A percentile compares a stretch with the other conserved stretches of the same genome.
Conservation (phyloP, 2,888 invertebrate genomes). For the Hyles lineata region DNA sequence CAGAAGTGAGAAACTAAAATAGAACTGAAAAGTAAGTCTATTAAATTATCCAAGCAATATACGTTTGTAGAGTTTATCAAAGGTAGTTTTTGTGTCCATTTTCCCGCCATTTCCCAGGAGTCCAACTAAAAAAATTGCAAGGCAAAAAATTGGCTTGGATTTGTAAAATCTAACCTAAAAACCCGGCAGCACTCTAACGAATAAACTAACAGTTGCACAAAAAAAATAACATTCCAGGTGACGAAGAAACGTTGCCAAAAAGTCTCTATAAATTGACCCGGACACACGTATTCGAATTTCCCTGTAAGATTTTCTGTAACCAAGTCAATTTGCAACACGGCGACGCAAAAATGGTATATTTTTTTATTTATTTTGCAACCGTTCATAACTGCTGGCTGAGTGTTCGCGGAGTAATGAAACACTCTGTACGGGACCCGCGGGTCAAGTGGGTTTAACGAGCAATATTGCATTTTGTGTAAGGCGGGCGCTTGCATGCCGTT, state of each 20-base stretch:
- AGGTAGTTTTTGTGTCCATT: background rate
- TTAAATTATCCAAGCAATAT: background rate
- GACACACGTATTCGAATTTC: constrained; percentile 14
- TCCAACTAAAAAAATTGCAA: background rate
- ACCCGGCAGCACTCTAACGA: constrained; percentile 5
- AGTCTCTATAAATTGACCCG: constrained; percentile 1
- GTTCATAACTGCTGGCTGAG: constrained; percentile 18
- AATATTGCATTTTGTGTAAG: constrained; percentile 76
- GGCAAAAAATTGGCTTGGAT: background rate
- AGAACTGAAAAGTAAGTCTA: background rate
- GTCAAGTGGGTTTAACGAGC: constrained; percentile 80
- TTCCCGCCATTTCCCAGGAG: background rate
- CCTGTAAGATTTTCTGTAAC: constrained; percentile 19
- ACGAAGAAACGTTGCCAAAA: constrained; percentile 12
- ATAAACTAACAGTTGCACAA: constrained; percentile 6
- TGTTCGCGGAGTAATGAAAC: constrained; percentile 57
- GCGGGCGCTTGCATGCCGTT: constrained; percentile 42
- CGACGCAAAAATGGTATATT: constrained; percentile 11
- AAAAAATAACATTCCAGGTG: background rate
- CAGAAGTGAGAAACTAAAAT: too few relatives aligned
- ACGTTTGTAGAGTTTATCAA: background rate
- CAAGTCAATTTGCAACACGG: constrained; percentile 23
- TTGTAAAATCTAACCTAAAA: constrained; percentile 3
- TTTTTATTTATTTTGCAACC: constrained; percentile 25
- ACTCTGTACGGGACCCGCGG: constrained; percentile 62